Conservation (phyloP, 2,797 vertebrate species). For the Simalia tracyae region DNA sequence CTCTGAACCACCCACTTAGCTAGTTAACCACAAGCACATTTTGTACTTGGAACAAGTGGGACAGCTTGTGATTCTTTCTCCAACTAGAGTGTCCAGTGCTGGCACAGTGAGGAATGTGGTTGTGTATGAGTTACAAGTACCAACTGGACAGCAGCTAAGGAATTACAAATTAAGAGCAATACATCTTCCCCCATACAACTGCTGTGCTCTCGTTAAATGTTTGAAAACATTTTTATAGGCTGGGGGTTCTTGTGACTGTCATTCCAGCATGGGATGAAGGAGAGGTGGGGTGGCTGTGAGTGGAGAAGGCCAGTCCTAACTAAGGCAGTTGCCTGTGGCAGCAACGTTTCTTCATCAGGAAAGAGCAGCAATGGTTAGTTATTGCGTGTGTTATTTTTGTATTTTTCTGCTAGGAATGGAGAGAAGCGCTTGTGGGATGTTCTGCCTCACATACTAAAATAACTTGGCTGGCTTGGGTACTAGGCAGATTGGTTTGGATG, state of each 20-base stretch:
- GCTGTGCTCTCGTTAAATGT: neutral
- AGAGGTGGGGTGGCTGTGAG: neutral
- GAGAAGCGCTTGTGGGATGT: neutral
- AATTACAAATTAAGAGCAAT: neutral
- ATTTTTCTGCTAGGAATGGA: neutral
- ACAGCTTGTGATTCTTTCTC: neutral
- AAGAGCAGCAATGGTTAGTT: neutral
- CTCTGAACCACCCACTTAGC: neutral
- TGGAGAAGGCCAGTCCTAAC: neutral
- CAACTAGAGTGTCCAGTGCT: neutral
- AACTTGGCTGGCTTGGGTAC: neutral
- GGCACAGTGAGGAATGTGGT: neutral
- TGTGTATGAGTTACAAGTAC: neutral
- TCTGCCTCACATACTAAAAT: neutral
- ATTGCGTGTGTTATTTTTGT: neutral
- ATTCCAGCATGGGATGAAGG: neutral
- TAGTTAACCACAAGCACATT: constrained; percentile 17
- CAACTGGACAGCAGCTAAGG: neutral
- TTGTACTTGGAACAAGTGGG: constrained; percentile 1
- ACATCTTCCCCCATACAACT: neutral
- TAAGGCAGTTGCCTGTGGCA: neutral
- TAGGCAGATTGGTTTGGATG: neutral
- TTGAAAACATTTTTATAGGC: neutral
- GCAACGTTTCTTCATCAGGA: neutral
- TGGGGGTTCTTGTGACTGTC: neutral